A percentile compares a stretch with the other conserved stretches of the same genome.
These are phyloP conservation scores for Trichomalopsis sarcophagae DNA, from an alignment of 1,140 invertebrate genomes.

Conservation along the genomic window DNA sequence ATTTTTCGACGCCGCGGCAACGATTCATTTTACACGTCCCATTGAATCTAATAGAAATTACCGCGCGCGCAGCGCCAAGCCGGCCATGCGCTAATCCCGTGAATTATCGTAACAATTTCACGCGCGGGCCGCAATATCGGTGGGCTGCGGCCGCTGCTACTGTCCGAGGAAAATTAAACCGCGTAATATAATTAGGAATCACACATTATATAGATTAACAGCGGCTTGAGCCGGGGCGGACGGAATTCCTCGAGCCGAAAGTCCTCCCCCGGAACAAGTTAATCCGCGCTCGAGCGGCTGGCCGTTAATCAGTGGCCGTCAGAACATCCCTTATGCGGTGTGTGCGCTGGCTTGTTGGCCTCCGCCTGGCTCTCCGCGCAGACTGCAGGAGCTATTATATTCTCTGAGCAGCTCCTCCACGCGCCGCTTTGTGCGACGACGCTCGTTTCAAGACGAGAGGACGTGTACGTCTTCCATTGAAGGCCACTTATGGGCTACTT, in stretches of 20 bases:
- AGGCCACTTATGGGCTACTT: slow-evolving; percentile 31
- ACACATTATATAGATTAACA: slow-evolving; percentile 36
- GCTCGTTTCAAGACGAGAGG: slow-evolving; percentile 18
- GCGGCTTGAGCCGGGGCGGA: background rate
- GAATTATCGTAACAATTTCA: slow-evolving; percentile 32
- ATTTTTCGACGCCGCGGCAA: background rate
- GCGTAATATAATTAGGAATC: slow-evolving; percentile 41
- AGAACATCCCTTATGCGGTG: slow-evolving; percentile 26
- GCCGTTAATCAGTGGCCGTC: slow-evolving; percentile 28
- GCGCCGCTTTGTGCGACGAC: slow-evolving; percentile 14
- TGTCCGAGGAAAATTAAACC: slow-evolving; percentile 35
- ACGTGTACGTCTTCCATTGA: background rate
- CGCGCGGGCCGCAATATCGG: background rate
- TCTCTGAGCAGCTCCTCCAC: background rate
- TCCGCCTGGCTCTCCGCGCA: background rate
- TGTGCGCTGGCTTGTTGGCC: slow-evolving; percentile 30
- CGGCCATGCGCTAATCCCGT: background rate
- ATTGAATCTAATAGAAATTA: slow-evolving; percentile 40
- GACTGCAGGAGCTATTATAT: background rate
- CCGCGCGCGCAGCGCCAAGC: background rate
- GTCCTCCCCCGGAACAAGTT: slow-evolving; percentile 29
- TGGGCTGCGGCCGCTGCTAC: too few relatives aligned
- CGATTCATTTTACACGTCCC: slow-evolving; percentile 20
- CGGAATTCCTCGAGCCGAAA: slow-evolving; percentile 31
- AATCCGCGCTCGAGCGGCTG: slow-evolving; percentile 5